Evolutionary conservation across 2,797 vertebrate genomes (phyloP).

Genomic region (Balearica regulorum): DNA sequence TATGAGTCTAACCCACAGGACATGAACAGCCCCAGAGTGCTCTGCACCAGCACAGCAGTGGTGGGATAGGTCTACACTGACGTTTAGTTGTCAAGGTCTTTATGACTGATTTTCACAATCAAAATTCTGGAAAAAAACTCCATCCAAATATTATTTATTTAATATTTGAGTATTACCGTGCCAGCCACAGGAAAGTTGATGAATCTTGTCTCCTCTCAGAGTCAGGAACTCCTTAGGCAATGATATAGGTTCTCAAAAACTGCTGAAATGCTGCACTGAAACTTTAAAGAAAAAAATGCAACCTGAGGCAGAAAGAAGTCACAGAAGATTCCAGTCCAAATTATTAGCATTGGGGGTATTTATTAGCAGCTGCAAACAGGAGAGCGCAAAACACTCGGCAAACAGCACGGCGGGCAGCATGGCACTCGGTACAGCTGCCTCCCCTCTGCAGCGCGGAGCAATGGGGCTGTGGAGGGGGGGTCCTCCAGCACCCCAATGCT

Average conservation of each 20-base stretch:
- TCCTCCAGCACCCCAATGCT: not conserved
- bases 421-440: fast-evolving
- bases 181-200: not conserved
- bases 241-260: not conserved
- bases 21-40: fast-evolving
- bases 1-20: not conserved
- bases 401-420: fast-evolving
- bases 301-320: conserved; percentile 18
- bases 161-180: not conserved
- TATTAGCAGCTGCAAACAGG: not conserved
- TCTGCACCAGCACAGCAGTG: not conserved
- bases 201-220: not conserved
- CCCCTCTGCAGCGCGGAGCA: not conserved
- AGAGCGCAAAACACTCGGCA: not conserved
- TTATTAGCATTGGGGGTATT: not conserved
- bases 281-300: not conserved
- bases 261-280: conserved; percentile 6
- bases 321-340: not conserved
- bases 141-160: not conserved
- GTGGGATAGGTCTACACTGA: not conserved
- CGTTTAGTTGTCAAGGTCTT: not conserved
- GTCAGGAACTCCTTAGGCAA: not conserved
- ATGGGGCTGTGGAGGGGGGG: not conserved
- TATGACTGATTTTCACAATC: not conserved
- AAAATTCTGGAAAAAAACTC: not conserved